phyloP scores from a whole-genome alignment of 2,113 vertebrate genomes.

The Piprites chloris region DNA sequence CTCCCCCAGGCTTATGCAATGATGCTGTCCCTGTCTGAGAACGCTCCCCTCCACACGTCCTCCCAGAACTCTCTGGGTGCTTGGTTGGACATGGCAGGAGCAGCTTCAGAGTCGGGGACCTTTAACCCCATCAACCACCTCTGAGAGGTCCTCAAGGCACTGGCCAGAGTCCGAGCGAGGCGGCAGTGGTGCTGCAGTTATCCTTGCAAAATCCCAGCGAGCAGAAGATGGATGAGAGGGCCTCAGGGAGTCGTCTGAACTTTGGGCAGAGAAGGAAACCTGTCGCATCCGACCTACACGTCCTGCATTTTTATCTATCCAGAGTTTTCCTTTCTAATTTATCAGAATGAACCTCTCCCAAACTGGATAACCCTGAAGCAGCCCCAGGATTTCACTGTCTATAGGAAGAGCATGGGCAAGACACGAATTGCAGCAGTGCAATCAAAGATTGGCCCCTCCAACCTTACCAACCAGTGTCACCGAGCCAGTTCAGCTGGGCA shows the following conservation, averaged over 20 bases:
- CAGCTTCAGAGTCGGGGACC: slow-evolving; percentile 87
- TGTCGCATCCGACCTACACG: background rate
- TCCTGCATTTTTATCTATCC: background rate
- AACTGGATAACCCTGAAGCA: background rate
- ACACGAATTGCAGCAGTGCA: background rate
- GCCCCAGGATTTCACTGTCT: background rate
- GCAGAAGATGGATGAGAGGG: slow-evolving; percentile 49
- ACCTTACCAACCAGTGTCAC: background rate
- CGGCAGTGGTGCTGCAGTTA: background rate
- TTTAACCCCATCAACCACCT: slow-evolving; percentile 98
- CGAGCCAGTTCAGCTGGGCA: background rate
- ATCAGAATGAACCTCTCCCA: slow-evolving; percentile 33
- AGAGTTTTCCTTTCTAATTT: background rate
- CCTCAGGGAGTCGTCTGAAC: slow-evolving; percentile 36
- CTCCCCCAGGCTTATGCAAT: slow-evolving; percentile 94
- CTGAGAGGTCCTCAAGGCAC: slow-evolving; percentile 73
- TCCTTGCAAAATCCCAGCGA: slow-evolving; percentile 52
- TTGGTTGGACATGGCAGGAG: slow-evolving; percentile 95
- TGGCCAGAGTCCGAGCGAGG: slow-evolving; percentile 48
- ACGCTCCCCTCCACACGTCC: slow-evolving; percentile 88
- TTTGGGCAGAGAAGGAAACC: slow-evolving; percentile 36
- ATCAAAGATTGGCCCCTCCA: background rate
- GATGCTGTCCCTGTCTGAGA: slow-evolving; percentile 99
- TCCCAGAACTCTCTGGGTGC: slow-evolving; percentile 96
- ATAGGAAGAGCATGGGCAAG: background rate